These are phyloP conservation scores for Varanus komodoensis DNA, from an alignment of 2,113 vertebrate genomes.

Conservation along the genomic window DNA sequence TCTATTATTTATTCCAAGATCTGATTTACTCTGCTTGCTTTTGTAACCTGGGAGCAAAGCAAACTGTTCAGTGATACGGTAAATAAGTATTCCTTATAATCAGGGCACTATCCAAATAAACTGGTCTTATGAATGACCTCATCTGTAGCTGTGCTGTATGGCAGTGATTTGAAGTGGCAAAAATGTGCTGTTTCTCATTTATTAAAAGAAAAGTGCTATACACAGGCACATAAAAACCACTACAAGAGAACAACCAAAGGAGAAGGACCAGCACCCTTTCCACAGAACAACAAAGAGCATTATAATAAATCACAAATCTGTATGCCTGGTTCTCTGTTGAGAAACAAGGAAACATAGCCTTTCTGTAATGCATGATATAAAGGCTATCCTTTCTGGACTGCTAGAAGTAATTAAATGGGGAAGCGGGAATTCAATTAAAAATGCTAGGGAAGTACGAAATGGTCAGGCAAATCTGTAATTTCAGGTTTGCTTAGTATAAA, in stretches of 20 bases:
- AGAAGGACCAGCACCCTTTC: not conserved
- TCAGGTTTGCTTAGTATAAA: not conserved
- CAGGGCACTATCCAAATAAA: not conserved
- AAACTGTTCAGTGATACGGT: not conserved
- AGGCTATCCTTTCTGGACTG: not conserved
- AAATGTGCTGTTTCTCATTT: conserved; percentile 8
- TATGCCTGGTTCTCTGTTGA: not conserved
- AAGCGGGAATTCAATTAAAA: not conserved
- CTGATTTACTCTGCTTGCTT: not conserved
- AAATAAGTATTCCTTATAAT: not conserved
- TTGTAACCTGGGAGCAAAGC: not conserved
- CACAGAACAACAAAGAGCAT: not conserved
- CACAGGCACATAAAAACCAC: not conserved
- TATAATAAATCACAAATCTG: not conserved
- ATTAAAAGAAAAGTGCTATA: not conserved
- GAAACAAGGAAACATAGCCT: not conserved
- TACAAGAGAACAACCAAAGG: not conserved
- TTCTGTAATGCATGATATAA: not conserved
- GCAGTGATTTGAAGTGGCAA: not conserved
- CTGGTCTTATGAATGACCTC: not conserved
- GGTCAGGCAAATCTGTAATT: not conserved
- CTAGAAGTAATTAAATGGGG: not conserved
- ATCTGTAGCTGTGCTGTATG: not conserved
- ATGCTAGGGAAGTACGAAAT: not conserved
- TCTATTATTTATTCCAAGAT: not conserved